These are phyloP conservation scores for Tragelaphus oryx DNA, from an alignment of 2,797 vertebrate species.

Conservation along the genomic window DNA sequence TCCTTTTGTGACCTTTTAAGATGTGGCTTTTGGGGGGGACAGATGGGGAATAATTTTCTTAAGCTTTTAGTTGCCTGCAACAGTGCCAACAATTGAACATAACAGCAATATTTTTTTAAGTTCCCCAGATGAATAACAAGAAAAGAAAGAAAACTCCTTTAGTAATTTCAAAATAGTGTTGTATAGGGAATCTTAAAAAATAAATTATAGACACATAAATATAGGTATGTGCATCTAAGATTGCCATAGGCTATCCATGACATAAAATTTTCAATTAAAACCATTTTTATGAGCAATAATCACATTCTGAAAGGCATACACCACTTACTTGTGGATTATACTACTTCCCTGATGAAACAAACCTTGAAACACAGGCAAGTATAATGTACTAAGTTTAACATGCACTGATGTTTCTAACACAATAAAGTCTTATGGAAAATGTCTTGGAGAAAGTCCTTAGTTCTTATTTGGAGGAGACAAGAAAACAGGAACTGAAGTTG, in stretches of 20 bases:
- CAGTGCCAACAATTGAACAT: constrained; percentile 70
- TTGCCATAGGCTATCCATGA: constrained; percentile 73
- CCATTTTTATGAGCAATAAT: constrained; percentile 81
- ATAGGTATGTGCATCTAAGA: constrained; percentile 71
- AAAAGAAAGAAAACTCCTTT: constrained; percentile 63
- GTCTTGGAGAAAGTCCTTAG: constrained; percentile 42
- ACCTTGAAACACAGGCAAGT: constrained; percentile 70
- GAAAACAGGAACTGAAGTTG: constrained; percentile 62
- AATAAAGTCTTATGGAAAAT: constrained; percentile 65
- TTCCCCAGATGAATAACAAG: constrained; percentile 76
- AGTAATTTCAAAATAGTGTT: constrained; percentile 80
- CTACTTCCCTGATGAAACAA: constrained; percentile 71
- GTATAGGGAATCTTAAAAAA: constrained; percentile 78
- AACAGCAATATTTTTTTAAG: constrained; percentile 77
- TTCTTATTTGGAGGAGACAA: constrained; percentile 63
- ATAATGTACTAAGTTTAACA: constrained; percentile 56
- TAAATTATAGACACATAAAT: constrained; percentile 77
- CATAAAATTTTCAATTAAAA: constrained; percentile 82
- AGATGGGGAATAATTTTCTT: constrained; percentile 76
- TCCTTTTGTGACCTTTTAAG: constrained; percentile 81
- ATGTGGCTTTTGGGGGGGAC: constrained; percentile 70
- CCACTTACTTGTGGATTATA: constrained; percentile 68
- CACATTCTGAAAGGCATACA: constrained; percentile 75
- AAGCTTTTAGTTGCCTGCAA: constrained; percentile 75
- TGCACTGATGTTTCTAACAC: constrained; percentile 57